Conservation (phyloP, 37 sponge, comb jelly and placozoan genomes). For the Crambe crambe region DNA sequence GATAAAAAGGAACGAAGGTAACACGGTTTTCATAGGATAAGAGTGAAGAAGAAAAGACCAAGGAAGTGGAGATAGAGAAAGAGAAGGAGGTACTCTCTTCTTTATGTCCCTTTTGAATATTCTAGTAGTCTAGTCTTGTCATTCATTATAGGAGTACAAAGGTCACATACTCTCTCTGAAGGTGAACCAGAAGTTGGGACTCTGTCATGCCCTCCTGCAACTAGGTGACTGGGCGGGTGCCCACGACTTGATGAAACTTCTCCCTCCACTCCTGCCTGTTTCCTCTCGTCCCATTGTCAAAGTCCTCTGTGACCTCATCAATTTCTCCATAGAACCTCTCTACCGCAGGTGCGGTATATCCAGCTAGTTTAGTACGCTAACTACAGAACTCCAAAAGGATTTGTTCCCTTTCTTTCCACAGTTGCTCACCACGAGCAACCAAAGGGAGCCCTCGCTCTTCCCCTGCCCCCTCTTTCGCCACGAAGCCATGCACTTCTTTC, state of each 20-base stretch:
- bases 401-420: not conserved
- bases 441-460: conserved; percentile 20
- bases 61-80: conserved; percentile 26
- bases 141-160: conserved; percentile 16
- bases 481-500: conserved; percentile 25
- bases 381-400: not conserved
- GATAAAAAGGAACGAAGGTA: not conserved
- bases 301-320: conserved; percentile 58
- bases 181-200: conserved; percentile 86
- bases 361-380: not conserved
- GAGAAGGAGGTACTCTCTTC: conserved; percentile 36
- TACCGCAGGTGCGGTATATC: conserved; percentile 62
- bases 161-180: conserved; percentile 16
- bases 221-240: conserved; percentile 78
- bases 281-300: conserved; percentile 36
- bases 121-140: no score
- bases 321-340: conserved; percentile 70
- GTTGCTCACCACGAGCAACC: conserved; percentile 56
- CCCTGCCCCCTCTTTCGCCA: not conserved
- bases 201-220: conserved; percentile 71
- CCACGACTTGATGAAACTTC: conserved; percentile 42
- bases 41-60: conserved; percentile 46
- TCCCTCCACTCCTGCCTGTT: conserved; percentile 67
- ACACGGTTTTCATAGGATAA: no score
- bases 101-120: no score